Evolutionary conservation across 1,140 invertebrate genomes (phyloP).

Genomic region (Tribolium madens): DNA sequence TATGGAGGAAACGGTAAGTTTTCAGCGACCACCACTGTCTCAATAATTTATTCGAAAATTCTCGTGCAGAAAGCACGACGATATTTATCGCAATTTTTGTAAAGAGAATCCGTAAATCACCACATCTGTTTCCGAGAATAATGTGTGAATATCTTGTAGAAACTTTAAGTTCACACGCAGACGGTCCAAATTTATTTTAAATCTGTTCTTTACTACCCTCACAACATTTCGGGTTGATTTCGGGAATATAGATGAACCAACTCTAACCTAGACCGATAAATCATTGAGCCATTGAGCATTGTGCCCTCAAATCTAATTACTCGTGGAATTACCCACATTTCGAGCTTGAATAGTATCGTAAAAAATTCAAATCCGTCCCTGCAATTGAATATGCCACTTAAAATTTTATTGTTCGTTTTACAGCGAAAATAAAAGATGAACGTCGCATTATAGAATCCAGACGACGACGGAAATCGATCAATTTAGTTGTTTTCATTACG

Average conservation of each 20-base stretch:
- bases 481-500: neutral
- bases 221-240: neutral
- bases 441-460: constrained; percentile 2
- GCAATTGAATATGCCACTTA: constrained; percentile 4
- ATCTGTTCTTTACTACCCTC: neutral
- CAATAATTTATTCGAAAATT: neutral
- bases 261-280: neutral
- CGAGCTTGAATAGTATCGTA: neutral
- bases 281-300: neutral
- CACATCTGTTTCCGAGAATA: neutral
- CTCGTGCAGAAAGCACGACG: neutral
- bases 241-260: neutral
- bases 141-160: neutral
- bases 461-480: neutral
- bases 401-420: constrained; percentile 16
- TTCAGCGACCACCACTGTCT: neutral
- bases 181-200: neutral
- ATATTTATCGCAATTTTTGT: neutral
- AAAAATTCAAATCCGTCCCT: constrained; percentile 13
- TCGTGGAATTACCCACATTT: constrained; percentile 1
- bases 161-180: neutral
- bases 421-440: constrained; percentile 11
- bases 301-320: neutral
- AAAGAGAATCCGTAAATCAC: neutral
- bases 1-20: neutral